Evolutionary conservation across 2,888 invertebrate genomes (phyloP).

Genomic region (Tipula vernalis): DNA sequence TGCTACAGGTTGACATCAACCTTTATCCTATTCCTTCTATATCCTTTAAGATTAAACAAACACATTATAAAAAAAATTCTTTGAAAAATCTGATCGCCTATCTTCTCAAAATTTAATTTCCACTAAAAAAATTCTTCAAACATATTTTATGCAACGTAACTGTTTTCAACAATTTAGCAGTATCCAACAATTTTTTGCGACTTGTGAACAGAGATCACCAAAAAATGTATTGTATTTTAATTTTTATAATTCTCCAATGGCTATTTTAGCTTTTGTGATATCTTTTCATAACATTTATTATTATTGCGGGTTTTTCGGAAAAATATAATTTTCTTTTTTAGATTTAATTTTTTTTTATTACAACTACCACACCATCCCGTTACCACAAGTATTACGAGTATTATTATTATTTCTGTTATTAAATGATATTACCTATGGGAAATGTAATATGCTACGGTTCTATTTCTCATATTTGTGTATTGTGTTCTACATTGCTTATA

Average conservation of each 20-base stretch:
- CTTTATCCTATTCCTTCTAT: too few species aligned
- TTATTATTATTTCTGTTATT: background rate
- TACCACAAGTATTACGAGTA: background rate
- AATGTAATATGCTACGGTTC: background rate
- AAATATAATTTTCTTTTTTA: background rate
- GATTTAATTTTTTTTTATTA: background rate
- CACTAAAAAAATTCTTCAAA: too few species aligned
- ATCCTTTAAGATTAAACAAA: too few species aligned
- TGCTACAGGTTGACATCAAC: too few species aligned
- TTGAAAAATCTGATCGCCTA: too few species aligned
- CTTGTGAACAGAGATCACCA: background rate
- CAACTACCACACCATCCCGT: too few species aligned
- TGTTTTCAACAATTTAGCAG: too few species aligned
- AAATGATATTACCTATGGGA: background rate
- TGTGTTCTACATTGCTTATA: too few species aligned
- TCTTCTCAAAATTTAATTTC: too few species aligned
- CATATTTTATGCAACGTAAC: too few species aligned
- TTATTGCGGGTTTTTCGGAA: background rate
- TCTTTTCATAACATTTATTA: background rate
- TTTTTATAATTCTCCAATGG: background rate
- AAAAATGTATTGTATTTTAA: background rate
- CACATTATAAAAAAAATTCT: too few species aligned
- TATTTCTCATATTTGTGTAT: background rate
- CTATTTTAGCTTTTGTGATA: background rate
- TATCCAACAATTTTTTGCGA: background rate